These are phyloP conservation scores for Pitta sordida DNA, from an alignment of 2,113 vertebrate species.

Conservation along the genomic window DNA sequence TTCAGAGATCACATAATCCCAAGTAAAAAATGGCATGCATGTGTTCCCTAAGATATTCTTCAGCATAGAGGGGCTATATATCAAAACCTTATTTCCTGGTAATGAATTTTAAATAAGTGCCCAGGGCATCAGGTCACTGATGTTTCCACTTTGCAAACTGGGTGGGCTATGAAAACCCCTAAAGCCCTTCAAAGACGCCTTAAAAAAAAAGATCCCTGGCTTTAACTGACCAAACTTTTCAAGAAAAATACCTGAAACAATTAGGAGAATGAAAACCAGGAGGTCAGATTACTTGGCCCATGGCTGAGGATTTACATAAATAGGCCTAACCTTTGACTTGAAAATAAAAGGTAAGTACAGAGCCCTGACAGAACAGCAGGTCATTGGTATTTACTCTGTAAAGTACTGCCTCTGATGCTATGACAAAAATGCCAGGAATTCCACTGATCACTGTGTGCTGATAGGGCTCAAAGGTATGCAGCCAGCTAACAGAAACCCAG, in stretches of 20 bases:
- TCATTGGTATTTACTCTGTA: constrained; percentile 71
- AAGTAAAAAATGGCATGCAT: constrained; percentile 41
- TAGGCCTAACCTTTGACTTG: constrained; percentile 75
- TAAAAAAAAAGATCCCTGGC: constrained; percentile 62
- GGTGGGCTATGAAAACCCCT: constrained; percentile 72
- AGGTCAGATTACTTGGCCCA: constrained; percentile 73
- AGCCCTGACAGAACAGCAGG: constrained; percentile 71
- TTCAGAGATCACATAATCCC: constrained; percentile 42
- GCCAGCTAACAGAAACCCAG: constrained; percentile 69
- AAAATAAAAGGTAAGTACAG: constrained; percentile 76
- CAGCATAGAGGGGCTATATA: constrained; percentile 54
- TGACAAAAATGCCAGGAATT: constrained; percentile 79
- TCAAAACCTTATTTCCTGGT: constrained; percentile 72
- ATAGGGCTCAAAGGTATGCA: constrained; percentile 68
- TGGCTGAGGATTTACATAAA: constrained; percentile 78
- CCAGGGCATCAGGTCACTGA: constrained; percentile 67
- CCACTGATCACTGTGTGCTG: constrained; percentile 72
- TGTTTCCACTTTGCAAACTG: constrained; percentile 74
- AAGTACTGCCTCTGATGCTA: constrained; percentile 71
- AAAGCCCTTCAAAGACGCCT: constrained; percentile 71
- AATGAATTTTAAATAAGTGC: constrained; percentile 70
- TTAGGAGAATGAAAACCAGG: constrained; percentile 74
- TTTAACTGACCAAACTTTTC: constrained; percentile 71
- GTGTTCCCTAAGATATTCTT: constrained; percentile 50
- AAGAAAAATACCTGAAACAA: constrained; percentile 76